Base-by-base conservation (phyloP, 2,888 invertebrate genomes). In the Macaria notata region DNA sequence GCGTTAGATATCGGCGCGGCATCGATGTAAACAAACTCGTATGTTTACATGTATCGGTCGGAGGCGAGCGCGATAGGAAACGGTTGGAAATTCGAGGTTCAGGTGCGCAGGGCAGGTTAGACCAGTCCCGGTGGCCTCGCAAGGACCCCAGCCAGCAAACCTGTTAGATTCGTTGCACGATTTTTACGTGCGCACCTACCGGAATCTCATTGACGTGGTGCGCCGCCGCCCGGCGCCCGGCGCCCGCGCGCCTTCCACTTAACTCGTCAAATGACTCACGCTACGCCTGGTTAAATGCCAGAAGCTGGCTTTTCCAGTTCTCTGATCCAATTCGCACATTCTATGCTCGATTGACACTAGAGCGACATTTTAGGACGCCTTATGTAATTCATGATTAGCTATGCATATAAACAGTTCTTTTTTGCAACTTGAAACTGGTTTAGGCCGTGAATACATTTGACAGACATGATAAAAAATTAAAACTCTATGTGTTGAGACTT, bases 131-230 rank as follows among this genome's bases (percentile, higher is more conserved):
- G 73, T 84, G 90, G 88, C 90, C 89, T 90, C 88, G 84, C 88
- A 89, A 90, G 90, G 90, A 90, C 88, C 87, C 85, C 89, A 86
- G 86, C 85, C 89, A 86, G 86, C 82, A 90, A 91, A 91, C 91
- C 91, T 90, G 91, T 91, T 90, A 90, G 91, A 91, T 91, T 90
- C 86, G 89, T 90, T 89, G 90, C 89, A 89, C 89, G 91, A 91
- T 91, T 91, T 91, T 91, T 91, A 91, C 89, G 90, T 90, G 88
- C 85, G 88, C 88, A 88, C 88, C 89, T 88, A 90, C 88, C 89
- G 90, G 89, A 86, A 89, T 90, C 88, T 88, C 91, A 90, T 90
- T 90, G 84, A 90, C 86, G 85, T 84, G 86, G 81, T 86, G 81
- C 83, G 82, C 76, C 80, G 76, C 82, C 82, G 72, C 78, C 80